These are phyloP conservation scores for Panorpa germanica DNA, from an alignment of 2,888 invertebrate genomes.

Conservation along the genomic window DNA sequence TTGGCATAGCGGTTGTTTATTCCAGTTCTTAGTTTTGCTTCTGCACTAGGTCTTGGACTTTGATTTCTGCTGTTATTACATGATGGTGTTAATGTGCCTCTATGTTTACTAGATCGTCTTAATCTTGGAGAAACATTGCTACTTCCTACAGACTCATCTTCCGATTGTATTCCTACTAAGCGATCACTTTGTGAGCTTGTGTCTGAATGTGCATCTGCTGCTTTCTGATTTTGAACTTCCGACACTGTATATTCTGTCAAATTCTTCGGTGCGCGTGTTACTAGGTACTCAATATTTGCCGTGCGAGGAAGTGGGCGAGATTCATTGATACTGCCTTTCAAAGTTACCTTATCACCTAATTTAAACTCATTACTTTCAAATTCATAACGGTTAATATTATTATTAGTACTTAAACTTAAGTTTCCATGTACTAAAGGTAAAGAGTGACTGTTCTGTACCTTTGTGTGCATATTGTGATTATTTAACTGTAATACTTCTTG, in stretches of 20 bases:
- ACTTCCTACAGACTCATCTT: too few species aligned
- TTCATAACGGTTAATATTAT: too few species aligned
- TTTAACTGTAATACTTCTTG: too few species aligned
- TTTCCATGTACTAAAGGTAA: too few species aligned
- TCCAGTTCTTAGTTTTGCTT: conserved; percentile 33
- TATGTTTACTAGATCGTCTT: conserved; percentile 17
- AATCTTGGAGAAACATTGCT: conserved; percentile 11
- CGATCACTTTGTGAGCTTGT: too few species aligned
- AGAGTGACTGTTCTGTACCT: too few species aligned
- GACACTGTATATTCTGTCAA: conserved; percentile 16
- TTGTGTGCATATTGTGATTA: too few species aligned
- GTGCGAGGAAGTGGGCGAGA: conserved; percentile 24
- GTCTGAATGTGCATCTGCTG: conserved; percentile 11
- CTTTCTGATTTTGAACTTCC: conserved; percentile 11
- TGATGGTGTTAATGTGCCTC: conserved; percentile 25
- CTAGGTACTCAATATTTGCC: conserved; percentile 28
- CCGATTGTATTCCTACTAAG: not conserved
- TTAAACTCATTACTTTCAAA: conserved; percentile 17
- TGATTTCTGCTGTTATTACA: conserved; percentile 33
- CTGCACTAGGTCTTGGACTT: conserved; percentile 37
- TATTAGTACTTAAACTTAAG: too few species aligned
- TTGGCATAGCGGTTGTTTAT: conserved; percentile 27
- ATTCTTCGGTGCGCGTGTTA: conserved; percentile 20
- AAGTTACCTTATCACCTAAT: conserved; percentile 20
- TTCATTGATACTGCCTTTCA: too few species aligned